These are phyloP conservation scores for Clivina fossor DNA, from an alignment of 2,888 invertebrate genomes.

Conservation along the genomic window DNA sequence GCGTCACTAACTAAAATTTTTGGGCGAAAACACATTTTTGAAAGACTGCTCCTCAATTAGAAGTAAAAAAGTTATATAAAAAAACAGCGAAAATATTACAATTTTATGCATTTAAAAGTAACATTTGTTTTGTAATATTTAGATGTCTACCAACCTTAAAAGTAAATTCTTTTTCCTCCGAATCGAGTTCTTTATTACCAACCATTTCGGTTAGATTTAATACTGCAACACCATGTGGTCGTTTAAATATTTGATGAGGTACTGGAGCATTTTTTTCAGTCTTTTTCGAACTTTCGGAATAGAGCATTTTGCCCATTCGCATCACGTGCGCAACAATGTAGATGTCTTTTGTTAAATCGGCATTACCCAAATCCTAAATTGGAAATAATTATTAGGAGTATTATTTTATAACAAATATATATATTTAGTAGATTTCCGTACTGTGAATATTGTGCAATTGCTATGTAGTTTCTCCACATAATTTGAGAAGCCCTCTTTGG, in stretches of 20 bases:
- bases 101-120: no score
- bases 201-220: slow-evolving; percentile 71
- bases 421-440: no score
- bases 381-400: no score
- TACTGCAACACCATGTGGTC: slow-evolving; percentile 88
- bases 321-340: slow-evolving; percentile 89
- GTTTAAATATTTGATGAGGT: slow-evolving; percentile 59
- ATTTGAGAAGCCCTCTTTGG: slow-evolving; percentile 87
- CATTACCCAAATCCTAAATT: slow-evolving; percentile 78
- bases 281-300: slow-evolving; percentile 58
- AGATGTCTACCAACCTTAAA: slow-evolving; percentile 69
- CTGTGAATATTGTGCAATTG: slow-evolving; percentile 85
- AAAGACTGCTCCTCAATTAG: no score
- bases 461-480: slow-evolving; percentile 85
- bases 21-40: no score
- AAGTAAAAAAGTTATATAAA: no score
- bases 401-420: slow-evolving; percentile 5
- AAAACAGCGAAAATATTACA: no score
- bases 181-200: slow-evolving; percentile 61
- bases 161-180: slow-evolving; percentile 76
- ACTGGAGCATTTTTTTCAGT: slow-evolving; percentile 50
- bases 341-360: slow-evolving; percentile 81
- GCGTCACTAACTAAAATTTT: no score
- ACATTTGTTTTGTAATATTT: no score
- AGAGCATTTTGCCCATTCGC: slow-evolving; percentile 83